Percentiles rank a stretch among this genome's conserved stretches.
Conservation (phyloP, 2,113 vertebrate genomes). For the Semnornis frantzii region DNA sequence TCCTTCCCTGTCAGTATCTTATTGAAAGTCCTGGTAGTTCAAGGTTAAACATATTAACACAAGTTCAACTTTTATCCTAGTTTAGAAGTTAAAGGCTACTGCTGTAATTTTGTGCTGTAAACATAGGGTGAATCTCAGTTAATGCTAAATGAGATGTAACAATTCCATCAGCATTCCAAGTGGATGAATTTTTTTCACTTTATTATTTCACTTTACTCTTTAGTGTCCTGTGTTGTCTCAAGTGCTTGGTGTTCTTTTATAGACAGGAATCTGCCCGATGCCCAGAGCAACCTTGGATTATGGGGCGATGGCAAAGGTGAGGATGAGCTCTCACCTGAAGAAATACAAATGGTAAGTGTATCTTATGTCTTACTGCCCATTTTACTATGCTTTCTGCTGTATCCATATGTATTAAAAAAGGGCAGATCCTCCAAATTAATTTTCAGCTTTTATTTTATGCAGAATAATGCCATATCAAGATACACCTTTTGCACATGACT, state of each 20-base stretch:
- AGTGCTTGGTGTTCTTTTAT: not conserved
- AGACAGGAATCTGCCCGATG: constrained; percentile 81
- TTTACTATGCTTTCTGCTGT: not conserved
- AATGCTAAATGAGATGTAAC: not conserved
- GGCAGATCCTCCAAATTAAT: not conserved
- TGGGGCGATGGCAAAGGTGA: constrained; percentile 87
- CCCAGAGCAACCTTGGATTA: constrained; percentile 70
- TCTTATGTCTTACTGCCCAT: not conserved
- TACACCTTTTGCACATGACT: not conserved
- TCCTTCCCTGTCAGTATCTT: not conserved
- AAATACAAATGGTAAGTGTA: constrained; percentile 91
- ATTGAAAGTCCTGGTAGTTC: not conserved
- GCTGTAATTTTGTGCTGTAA: not conserved
- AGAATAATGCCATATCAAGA: not conserved
- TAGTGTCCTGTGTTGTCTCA: not conserved
- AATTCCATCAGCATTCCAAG: not conserved
- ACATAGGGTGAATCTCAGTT: not conserved
- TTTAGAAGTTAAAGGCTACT: not conserved
- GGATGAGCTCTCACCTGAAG: constrained; percentile 94
- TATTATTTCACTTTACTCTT: not conserved
- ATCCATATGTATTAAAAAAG: not conserved
- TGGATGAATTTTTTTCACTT: not conserved
- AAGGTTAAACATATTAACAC: not conserved
- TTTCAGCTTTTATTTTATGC: not conserved
- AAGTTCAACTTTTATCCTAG: not conserved